phyloP scores from a whole-genome alignment of 2,888 invertebrate species.

The Priocnemis perturbator region DNA sequence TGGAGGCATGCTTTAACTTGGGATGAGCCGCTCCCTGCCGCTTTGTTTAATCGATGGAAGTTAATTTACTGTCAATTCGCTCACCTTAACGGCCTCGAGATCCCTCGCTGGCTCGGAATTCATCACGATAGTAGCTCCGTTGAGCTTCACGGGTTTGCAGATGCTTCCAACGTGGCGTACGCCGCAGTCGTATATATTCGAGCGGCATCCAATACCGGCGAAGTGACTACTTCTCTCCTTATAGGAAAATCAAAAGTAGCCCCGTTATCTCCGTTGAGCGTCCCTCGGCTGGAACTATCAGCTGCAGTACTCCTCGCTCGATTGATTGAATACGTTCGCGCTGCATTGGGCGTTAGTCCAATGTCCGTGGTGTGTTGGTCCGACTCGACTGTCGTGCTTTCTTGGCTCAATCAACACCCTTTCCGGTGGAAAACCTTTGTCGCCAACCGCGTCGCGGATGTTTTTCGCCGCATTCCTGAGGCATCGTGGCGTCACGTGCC shows the following conservation, averaged over 20 bases:
- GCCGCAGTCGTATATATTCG: conserved; percentile 8
- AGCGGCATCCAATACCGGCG: neutral
- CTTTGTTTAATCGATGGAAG: neutral
- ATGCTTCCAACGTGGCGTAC: conserved; percentile 9
- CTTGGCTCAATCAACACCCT: neutral
- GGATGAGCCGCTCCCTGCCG: neutral
- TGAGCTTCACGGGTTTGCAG: conserved; percentile 12
- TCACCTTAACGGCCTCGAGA: neutral
- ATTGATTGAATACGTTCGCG: neutral
- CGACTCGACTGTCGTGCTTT: neutral
- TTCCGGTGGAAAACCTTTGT: conserved; percentile 7
- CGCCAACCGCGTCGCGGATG: neutral
- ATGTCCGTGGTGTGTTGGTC: neutral
- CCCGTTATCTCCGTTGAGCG: neutral
- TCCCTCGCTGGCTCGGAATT: neutral
- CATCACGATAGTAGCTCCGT: neutral
- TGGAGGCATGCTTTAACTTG: neutral
- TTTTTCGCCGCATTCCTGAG: neutral
- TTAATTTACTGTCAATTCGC: neutral
- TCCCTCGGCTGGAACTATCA: conserved; percentile 4
- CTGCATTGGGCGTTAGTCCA: neutral
- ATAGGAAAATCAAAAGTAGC: conserved; percentile 9
- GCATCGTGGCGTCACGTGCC: conserved; percentile 9
- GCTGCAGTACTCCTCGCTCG: neutral
- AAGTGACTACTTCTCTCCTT: neutral